Percentiles rank a stretch among this genome's conserved stretches.
phyloP scores from a whole-genome alignment of 2,888 invertebrate genomes.

The Leptothorax acervorum region DNA sequence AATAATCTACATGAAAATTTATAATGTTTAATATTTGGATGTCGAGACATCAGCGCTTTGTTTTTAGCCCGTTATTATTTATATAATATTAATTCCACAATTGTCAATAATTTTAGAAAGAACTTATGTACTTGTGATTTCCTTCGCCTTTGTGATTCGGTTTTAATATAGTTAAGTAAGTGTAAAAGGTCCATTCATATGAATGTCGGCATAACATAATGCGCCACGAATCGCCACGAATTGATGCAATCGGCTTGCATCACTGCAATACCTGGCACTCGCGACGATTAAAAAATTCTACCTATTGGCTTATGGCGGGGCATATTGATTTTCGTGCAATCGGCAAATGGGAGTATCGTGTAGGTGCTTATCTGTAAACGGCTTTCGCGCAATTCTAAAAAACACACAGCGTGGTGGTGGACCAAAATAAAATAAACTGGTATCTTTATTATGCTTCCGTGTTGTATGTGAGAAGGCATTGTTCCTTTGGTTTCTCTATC shows the following conservation, averaged over 20 bases:
- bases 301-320: conserved; percentile 25
- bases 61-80: not conserved
- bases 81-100: not conserved
- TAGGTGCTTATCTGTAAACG: conserved; percentile 50
- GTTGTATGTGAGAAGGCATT: conserved; percentile 17
- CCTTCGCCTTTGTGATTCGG: not conserved
- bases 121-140: not conserved
- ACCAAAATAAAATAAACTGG: conserved; percentile 43
- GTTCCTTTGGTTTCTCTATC: conserved; percentile 37
- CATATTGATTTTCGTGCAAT: conserved; percentile 47
- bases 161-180: conserved; percentile 28
- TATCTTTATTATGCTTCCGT: conserved; percentile 39
- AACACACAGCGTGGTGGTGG: conserved; percentile 4
- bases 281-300: conserved; percentile 47
- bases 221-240: not conserved
- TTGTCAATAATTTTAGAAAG: not conserved
- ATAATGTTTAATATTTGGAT: not conserved
- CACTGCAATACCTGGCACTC: conserved; percentile 30
- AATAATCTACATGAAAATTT: not conserved
- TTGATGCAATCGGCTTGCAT: conserved; percentile 18
- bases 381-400: conserved; percentile 40
- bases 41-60: not conserved
- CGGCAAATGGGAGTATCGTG: conserved; percentile 48
- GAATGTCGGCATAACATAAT: not conserved
- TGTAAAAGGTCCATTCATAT: conserved; percentile 18